phyloP scores from a whole-genome alignment of 2,797 vertebrate species.

The Anas georgica region DNA sequence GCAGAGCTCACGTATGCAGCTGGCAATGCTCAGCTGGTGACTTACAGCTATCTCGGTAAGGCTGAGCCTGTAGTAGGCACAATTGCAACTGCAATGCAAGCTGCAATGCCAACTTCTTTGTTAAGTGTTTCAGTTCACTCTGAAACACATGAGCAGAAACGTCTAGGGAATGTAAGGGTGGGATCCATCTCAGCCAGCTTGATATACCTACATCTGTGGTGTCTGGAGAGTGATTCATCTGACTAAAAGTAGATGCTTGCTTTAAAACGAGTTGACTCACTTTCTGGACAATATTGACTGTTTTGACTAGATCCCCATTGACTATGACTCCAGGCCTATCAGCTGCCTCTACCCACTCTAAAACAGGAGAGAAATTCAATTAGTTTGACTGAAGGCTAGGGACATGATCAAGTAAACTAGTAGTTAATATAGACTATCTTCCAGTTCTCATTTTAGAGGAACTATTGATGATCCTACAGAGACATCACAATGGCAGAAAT shows the following conservation, averaged over 20 bases:
- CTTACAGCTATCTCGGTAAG: not conserved
- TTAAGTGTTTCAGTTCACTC: not conserved
- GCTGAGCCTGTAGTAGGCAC: not conserved
- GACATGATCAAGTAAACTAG: conserved; percentile 43
- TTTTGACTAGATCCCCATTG: conserved; percentile 42
- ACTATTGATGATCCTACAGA: conserved; percentile 22
- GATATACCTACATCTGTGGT: conserved; percentile 10
- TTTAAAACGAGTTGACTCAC: conserved; percentile 45
- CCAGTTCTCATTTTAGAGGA: conserved; percentile 1
- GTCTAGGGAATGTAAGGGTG: not conserved
- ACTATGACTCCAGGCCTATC: conserved; percentile 37
- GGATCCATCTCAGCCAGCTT: conserved; percentile 30
- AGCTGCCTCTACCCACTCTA: conserved; percentile 15
- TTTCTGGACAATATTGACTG: conserved; percentile 51
- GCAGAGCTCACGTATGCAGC: not conserved
- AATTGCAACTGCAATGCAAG: not conserved
- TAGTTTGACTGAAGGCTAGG: conserved; percentile 33
- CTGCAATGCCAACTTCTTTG: not conserved
- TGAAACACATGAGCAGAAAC: conserved; percentile 13
- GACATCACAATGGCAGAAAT: not conserved
- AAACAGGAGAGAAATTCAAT: conserved; percentile 38
- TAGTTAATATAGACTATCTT: conserved; percentile 29
- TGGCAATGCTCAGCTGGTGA: not conserved
- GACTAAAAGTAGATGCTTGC: conserved; percentile 33
- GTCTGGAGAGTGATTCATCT: conserved; percentile 18